Percentiles rank a stretch among this genome's conserved stretches.
These are phyloP conservation scores for Drosophila pallidifrons DNA, from an alignment of 1,140 invertebrate species.

Conservation along the genomic window DNA sequence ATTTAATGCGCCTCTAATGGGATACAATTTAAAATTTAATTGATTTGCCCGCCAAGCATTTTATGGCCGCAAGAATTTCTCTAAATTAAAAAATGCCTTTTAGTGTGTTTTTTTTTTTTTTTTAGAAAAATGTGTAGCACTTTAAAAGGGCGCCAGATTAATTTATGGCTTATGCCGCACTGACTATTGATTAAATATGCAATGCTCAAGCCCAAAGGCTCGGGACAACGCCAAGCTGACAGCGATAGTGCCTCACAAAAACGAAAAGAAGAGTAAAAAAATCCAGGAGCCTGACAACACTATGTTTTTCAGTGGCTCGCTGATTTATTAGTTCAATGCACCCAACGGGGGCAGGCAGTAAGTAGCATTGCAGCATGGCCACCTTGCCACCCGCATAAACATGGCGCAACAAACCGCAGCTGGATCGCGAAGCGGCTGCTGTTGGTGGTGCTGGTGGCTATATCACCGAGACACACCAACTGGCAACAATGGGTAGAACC, in stretches of 20 bases:
- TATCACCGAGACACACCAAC: conserved; percentile 49
- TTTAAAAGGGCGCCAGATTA: conserved; percentile 71
- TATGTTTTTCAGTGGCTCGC: conserved; percentile 64
- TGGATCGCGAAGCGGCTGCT: conserved; percentile 31
- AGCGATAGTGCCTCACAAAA: conserved; percentile 44
- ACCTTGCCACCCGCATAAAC: conserved; percentile 73
- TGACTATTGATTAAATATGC: conserved; percentile 81
- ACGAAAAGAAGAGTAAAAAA: too few relatives aligned
- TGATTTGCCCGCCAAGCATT: conserved; percentile 77
- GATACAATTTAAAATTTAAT: conserved; percentile 84
- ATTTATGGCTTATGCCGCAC: conserved; percentile 69
- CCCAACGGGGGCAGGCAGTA: conserved; percentile 34
- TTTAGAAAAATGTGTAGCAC: conserved; percentile 45
- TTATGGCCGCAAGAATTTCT: conserved; percentile 76
- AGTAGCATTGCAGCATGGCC: conserved; percentile 22
- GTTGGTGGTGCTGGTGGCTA: conserved; percentile 40
- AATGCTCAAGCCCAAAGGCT: conserved; percentile 27
- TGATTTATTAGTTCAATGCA: conserved; percentile 83
- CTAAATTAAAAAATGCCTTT: conserved; percentile 75
- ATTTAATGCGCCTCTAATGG: conserved; percentile 83
- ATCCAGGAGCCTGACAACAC: conserved; percentile 70
- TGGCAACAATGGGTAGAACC: conserved; percentile 62
- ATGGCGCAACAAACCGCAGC: conserved; percentile 77
- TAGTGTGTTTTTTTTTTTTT: neutral
- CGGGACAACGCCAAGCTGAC: conserved; percentile 15